Base-by-base conservation (phyloP, 1,140 invertebrate genomes). In the Platyscapa corneri region DNA sequence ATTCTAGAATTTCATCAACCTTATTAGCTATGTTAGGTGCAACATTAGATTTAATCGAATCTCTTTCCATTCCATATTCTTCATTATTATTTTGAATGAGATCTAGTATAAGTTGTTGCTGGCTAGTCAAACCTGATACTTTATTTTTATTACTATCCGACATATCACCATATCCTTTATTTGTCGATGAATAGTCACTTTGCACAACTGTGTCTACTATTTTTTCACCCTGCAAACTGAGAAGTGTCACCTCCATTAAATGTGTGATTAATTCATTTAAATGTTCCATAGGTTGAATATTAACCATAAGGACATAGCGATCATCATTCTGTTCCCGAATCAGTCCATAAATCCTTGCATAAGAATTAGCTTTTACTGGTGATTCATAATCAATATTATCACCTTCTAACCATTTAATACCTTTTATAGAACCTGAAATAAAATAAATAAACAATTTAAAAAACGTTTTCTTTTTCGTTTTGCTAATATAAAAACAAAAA, bases 1-100 rank as follows among this genome's bases (percentile, higher is more conserved):
- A 93, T 8, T 93, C 91, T 10, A 93, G 64, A 49, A 93, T 92
- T 23, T 90, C 88, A 82, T 93, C 90, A 27, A 93, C 77, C 75
- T 89, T 86, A 18, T 64, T 0, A 18, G 82, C 30, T 12, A 92
- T 56, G 20, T 87, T 14, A n/a, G 37, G 7, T 0, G 92, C 90
- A 14, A 91, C 84, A 65, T 87, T 32, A 23, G 42, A 5, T 81
- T 91, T 91, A 32, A 93, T 90, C 0, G 84, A 53, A 20, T 56
- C n/a, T 78, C 91, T 90, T 46, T 92, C 90, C 18, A 92, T 90
- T 7, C 93, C 93, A 79, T 84, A 88, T 10, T 93, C 92, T 7
- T 84, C 77, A 30, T 91, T 87, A 67, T 90, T 89, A 6, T 87
- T 75, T 30, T 90, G 84, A 78, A 93, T 92, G 16, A 93, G 88